Conservation (phyloP, 2,113 vertebrate genomes). For the Petroica traversi region DNA sequence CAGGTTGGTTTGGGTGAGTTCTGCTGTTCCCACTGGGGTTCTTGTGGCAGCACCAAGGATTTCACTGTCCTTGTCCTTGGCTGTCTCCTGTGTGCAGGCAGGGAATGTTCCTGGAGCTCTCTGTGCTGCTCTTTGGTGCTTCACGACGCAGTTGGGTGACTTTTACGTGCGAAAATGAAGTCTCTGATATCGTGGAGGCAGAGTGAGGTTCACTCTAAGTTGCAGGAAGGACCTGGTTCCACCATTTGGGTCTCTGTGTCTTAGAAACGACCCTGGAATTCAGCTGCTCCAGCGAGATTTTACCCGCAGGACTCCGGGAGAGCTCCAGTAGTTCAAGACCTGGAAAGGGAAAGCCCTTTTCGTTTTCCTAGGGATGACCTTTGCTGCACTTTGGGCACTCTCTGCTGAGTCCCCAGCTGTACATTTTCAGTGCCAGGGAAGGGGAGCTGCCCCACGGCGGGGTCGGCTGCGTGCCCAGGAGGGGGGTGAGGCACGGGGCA, state of each 20-base stretch:
- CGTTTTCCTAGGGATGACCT: not conserved
- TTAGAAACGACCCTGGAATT: not conserved
- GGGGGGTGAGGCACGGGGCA: not conserved
- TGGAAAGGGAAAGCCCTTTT: not conserved
- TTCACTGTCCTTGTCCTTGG: fast-evolving
- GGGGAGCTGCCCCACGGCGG: not conserved
- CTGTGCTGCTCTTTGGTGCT: not conserved
- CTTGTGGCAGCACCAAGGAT: not conserved
- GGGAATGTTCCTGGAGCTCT: not conserved
- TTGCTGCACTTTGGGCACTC: not conserved
- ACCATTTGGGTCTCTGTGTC: not conserved
- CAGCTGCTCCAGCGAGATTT: not conserved
- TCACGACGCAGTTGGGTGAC: fast-evolving
- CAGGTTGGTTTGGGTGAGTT: fast-evolving
- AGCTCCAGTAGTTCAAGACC: not conserved
- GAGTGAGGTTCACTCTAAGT: not conserved
- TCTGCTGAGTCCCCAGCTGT: not conserved
- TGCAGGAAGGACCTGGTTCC: not conserved
- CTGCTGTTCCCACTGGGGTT: fast-evolving
- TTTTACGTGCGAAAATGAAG: fast-evolving
- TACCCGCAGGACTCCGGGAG: not conserved
- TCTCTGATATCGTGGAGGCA: fast-evolving
- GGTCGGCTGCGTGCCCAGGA: not conserved
- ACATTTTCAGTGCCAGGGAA: not conserved
- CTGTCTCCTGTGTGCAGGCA: fast-evolving